These are phyloP conservation scores for Grammomys surdaster DNA, from an alignment of 2,113 vertebrate genomes.

Conservation along the genomic window DNA sequence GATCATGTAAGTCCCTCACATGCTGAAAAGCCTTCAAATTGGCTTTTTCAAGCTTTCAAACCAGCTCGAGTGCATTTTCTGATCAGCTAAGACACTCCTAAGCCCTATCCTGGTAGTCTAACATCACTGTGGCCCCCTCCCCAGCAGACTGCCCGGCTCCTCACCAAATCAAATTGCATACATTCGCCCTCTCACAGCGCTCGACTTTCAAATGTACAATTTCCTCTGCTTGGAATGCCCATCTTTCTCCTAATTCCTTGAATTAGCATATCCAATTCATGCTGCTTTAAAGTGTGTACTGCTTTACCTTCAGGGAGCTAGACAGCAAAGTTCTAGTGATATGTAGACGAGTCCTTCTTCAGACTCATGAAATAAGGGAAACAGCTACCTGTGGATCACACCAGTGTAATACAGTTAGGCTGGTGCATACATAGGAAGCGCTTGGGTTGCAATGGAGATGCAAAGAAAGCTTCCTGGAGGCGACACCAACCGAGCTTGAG, in stretches of 20 bases:
- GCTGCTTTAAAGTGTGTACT: background rate
- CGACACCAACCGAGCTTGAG: background rate
- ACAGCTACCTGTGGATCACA: background rate
- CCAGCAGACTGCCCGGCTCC: background rate
- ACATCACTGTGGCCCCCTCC: rapidly evolving
- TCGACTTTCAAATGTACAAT: background rate
- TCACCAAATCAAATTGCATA: background rate
- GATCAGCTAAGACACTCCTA: background rate
- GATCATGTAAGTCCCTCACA: background rate
- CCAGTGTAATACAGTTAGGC: background rate
- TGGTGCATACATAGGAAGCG: background rate
- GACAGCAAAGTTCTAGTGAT: background rate
- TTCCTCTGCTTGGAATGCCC: background rate
- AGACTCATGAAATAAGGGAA: background rate
- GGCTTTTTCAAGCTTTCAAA: background rate
- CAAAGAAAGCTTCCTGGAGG: background rate
- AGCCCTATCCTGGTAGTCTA: background rate
- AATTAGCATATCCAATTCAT: background rate
- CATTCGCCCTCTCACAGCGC: background rate
- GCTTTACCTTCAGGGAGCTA: background rate
- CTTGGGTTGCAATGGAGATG: background rate
- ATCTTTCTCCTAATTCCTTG: background rate
- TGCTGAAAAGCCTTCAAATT: conserved; percentile 20
- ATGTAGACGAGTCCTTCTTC: background rate
- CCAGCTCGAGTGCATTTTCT: background rate